These are phyloP conservation scores for Tyrannus savana DNA, from an alignment of 2,113 vertebrate genomes.

Conservation along the genomic window DNA sequence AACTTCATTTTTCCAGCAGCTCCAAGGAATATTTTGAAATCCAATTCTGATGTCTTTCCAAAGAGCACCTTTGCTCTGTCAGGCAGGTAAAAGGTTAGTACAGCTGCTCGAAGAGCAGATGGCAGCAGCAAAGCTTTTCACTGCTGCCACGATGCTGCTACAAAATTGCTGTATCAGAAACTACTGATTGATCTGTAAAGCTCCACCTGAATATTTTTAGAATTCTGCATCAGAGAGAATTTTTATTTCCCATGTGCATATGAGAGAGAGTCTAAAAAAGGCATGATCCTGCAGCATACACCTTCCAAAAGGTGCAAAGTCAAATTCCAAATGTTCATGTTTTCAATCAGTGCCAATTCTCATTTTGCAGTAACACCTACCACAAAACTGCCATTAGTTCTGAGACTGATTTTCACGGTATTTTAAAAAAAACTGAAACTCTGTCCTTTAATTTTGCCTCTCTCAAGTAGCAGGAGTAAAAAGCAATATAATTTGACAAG, in stretches of 20 bases:
- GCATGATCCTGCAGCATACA: neutral
- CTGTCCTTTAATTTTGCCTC: neutral
- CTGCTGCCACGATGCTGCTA: neutral
- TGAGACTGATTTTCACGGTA: neutral
- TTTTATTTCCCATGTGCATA: accelerated
- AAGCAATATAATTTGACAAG: neutral
- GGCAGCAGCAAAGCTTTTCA: neutral
- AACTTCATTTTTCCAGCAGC: neutral
- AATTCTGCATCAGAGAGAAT: neutral
- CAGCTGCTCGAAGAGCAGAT: neutral
- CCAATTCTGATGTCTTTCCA: neutral
- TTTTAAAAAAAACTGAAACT: neutral
- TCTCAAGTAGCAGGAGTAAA: neutral
- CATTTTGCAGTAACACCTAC: neutral
- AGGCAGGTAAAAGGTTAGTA: neutral
- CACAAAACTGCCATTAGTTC: neutral
- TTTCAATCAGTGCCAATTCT: neutral
- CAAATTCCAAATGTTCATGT: neutral
- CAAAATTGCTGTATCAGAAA: neutral
- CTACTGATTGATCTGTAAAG: neutral
- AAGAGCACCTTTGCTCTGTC: neutral
- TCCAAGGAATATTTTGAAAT: neutral
- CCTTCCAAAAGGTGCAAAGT: neutral
- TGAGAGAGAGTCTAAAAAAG: neutral
- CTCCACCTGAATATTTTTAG: neutral